Percentiles rank a stretch among this genome's conserved stretches.
These are phyloP conservation scores for Mesochorus sp. DNA, from an alignment of 2,888 invertebrate genomes.

Conservation along the genomic window DNA sequence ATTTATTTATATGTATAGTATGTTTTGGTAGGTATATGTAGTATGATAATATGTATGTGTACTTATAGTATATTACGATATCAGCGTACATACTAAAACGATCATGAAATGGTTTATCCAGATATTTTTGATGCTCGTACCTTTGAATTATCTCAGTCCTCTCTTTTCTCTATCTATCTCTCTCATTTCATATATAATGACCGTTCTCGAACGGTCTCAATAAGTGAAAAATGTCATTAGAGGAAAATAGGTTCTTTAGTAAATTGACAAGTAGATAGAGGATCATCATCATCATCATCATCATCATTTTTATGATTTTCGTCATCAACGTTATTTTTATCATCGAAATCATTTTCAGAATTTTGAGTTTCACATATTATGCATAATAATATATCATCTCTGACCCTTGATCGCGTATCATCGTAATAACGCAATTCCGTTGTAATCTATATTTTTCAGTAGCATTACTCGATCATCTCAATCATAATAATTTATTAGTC, in stretches of 20 bases:
- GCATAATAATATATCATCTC: not conserved
- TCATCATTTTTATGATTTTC: constrained; percentile 13
- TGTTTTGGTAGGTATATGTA: constrained; percentile 33
- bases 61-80: constrained; percentile 15
- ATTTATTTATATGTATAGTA: constrained; percentile 39
- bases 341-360: not conserved
- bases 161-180: not conserved
- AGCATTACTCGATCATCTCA: too few species aligned
- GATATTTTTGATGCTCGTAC: constrained; percentile 20
- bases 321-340: not conserved
- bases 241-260: constrained; percentile 78
- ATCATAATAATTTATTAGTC: not conserved
- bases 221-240: constrained; percentile 79
- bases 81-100: constrained; percentile 38
- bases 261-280: constrained; percentile 80
- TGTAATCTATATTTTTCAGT: too few species aligned
- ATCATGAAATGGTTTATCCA: constrained; percentile 47
- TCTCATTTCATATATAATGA: not conserved
- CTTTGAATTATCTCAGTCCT: not conserved
- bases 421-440: too few species aligned
- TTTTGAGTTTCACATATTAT: constrained; percentile 6
- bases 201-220: constrained; percentile 55
- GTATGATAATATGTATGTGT: constrained; percentile 38
- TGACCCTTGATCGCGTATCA: too few species aligned
- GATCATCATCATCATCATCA: constrained; percentile 40